Conservation (phyloP, 2,797 vertebrate genomes). For the Lateolabrax maculatus region DNA sequence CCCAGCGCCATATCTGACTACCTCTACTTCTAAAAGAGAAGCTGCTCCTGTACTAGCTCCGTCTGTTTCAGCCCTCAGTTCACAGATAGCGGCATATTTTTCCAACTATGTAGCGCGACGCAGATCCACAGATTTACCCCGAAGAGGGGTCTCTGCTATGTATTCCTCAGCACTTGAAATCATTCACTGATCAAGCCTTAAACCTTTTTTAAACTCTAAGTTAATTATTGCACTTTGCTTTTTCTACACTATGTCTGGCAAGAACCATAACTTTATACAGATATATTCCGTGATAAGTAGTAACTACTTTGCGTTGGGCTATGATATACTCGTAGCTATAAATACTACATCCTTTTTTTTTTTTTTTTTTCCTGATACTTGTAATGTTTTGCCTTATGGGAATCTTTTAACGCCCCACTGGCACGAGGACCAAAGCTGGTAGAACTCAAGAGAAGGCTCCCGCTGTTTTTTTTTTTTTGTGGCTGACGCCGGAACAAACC, state of each 20-base stretch:
- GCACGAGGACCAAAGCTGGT: slow-evolving; percentile 38
- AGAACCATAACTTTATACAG: slow-evolving; percentile 24
- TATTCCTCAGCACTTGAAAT: slow-evolving; percentile 61
- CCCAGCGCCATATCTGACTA: slow-evolving; percentile 87
- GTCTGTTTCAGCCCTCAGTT: neutral
- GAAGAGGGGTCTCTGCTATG: slow-evolving; percentile 1
- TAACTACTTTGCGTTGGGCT: slow-evolving; percentile 39
- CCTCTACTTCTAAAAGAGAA: slow-evolving; percentile 83
- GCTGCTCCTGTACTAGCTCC: neutral
- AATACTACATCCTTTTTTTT: neutral
- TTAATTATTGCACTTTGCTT: slow-evolving; percentile 54
- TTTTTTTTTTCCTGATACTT: neutral
- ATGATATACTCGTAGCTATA: neutral
- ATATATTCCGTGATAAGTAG: slow-evolving; percentile 40
- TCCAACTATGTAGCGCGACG: slow-evolving; percentile 5
- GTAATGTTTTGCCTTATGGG: slow-evolving; percentile 14
- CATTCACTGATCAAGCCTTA: slow-evolving; percentile 65
- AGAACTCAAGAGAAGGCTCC: slow-evolving; percentile 35
- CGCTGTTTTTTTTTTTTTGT: slow-evolving; percentile 68
- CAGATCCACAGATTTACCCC: slow-evolving; percentile 26
- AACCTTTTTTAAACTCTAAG: slow-evolving; percentile 35
- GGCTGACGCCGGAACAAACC: slow-evolving; percentile 48
- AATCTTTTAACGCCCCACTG: slow-evolving; percentile 24
- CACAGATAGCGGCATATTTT: slow-evolving; percentile 15
- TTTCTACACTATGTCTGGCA: slow-evolving; percentile 26